Conservation (phyloP, 2,113 vertebrate genomes). For the Odontesthes bonariensis region DNA sequence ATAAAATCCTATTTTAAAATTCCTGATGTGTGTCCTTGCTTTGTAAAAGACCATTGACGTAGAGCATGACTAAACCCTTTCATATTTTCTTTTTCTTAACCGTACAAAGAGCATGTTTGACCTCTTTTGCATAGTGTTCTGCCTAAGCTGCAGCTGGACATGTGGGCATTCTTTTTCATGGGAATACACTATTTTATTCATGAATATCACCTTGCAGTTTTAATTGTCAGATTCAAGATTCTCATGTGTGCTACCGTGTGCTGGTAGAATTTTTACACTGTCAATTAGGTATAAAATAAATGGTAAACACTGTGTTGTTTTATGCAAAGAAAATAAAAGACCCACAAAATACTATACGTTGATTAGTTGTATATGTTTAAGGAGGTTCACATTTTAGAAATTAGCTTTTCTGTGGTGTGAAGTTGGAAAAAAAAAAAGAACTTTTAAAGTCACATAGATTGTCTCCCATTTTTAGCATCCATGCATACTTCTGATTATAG, state of each 20-base stretch:
- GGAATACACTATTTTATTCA: neutral
- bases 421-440: neutral
- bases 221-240: neutral
- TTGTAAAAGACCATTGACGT: conserved; percentile 17
- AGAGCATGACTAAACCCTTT: conserved; percentile 12
- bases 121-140: neutral
- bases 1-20: conserved; percentile 10
- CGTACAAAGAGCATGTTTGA: conserved; percentile 3
- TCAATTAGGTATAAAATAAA: neutral
- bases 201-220: neutral
- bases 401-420: neutral
- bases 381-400: neutral
- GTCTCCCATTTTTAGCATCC: too few relatives aligned
- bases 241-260: too few relatives aligned
- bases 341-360: neutral
- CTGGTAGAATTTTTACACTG: neutral
- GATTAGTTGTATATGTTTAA: neutral
- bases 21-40: neutral
- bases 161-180: neutral
- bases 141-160: neutral
- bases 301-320: neutral
- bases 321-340: neutral
- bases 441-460: too few relatives aligned
- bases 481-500: too few relatives aligned
- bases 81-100: conserved; percentile 3